Base-by-base conservation (phyloP, 1,140 invertebrate genomes). In the Proctacanthus coquilletti region DNA sequence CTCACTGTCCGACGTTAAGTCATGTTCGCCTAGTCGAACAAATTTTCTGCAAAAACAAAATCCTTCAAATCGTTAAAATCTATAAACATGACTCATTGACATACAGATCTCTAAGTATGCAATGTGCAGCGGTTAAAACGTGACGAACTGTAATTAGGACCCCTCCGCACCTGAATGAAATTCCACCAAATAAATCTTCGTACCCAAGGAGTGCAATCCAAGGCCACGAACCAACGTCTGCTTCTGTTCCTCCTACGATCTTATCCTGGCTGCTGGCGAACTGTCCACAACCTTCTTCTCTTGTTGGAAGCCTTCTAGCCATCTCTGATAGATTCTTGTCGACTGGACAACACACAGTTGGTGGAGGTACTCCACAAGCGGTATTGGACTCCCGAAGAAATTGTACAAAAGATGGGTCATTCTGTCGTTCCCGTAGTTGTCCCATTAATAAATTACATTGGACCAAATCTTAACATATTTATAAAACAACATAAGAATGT, bases 61-160 rank as follows among this genome's bases (percentile, higher is more conserved):
- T n/a, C n/a, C n/a, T n/a, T n/a, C n/a, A 34, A 13, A 33, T 33
- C 9, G 4, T 17, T 9, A 17, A n/a, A 25, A 25, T 25, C 8
- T 8, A 25, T n/a, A n/a, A n/a, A n/a, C n/a, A n/a, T n/a, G n/a
- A n/a, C n/a, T n/a, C n/a, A n/a, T n/a, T n/a, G 5, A 36, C 35
- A 14, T 36, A 36, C 35, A 36, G 13, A 15, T 36, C 35, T 15
- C 27, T 27, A 18, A 17, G 21, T 17, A 86, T 74, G 53, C 84
- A 88, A 51, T 87, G 84, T 0, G 69, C 80, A 2, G 85, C 84
- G 2, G 84, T 86, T 2, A 89, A 45, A 2, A 86, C 64, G 53
- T 84, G 81, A 11, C 65, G 56, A 1, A 64, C 45, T 8, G 72
- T 73, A 36, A 89, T 68, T 0, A 88, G 62, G 20, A 75, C 71